Evolutionary conservation across 2,113 vertebrate genomes (phyloP).

Genomic region (Oreochromis spilurus): DNA sequence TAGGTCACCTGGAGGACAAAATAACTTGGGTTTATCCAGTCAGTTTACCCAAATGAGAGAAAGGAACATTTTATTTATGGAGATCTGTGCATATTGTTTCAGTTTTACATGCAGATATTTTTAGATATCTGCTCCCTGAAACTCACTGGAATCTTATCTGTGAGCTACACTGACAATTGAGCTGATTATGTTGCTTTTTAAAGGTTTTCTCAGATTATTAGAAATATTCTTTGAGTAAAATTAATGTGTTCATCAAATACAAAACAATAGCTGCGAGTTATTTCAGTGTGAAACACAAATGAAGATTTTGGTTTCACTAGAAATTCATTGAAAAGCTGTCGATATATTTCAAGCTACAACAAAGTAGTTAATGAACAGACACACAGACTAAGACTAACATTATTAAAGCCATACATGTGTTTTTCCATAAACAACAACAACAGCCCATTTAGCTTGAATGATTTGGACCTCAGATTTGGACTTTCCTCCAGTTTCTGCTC

Average conservation of each 20-base stretch:
- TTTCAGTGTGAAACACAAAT: neutral
- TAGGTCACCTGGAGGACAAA: constrained; percentile 90
- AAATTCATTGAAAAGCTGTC: neutral
- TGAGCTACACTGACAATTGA: neutral
- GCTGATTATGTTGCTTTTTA: neutral
- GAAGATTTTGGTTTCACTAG: neutral
- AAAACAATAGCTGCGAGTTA: neutral
- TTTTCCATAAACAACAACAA: neutral
- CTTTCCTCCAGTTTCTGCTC: neutral
- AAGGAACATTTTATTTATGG: neutral
- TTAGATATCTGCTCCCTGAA: neutral
- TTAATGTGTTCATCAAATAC: neutral
- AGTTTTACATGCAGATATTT: neutral
- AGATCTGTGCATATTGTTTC: neutral
- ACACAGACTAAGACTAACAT: neutral
- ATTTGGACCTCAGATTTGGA: neutral
- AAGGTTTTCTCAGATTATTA: neutral
- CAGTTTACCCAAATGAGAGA: neutral
- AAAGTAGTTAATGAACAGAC: neutral
- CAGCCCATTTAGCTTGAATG: accelerated
- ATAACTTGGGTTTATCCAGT: neutral
- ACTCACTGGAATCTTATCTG: neutral
- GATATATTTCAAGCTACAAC: neutral
- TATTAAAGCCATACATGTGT: neutral
- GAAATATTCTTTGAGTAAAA: neutral